Evolutionary conservation across 53 echinoderm and acorn worm species (phyloP).

Genomic region (Holothuria scabra): DNA sequence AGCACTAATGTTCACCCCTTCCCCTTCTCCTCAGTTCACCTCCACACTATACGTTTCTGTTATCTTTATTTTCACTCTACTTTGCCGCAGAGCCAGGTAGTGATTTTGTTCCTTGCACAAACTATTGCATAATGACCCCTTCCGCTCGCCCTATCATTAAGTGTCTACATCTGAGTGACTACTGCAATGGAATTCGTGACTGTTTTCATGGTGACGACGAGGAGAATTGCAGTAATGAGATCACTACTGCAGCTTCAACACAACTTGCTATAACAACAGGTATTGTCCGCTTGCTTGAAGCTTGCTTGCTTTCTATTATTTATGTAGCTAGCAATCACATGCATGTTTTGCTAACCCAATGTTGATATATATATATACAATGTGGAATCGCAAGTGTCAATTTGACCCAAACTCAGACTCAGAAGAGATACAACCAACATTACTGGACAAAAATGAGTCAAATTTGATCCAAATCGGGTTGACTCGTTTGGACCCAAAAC

Average conservation of each 20-base stretch:
- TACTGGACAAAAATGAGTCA: too few relatives aligned
- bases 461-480: too few relatives aligned
- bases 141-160: background rate
- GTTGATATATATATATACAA: too few relatives aligned
- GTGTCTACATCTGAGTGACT: background rate
- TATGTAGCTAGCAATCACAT: background rate
- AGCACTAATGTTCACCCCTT: too few relatives aligned
- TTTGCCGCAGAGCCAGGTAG: background rate
- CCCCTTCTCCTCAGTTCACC: too few relatives aligned
- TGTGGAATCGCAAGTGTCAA: too few relatives aligned
- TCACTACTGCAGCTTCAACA: background rate
- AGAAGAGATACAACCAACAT: too few relatives aligned
- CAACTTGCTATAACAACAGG: conserved; percentile 1
- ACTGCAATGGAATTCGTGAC: background rate
- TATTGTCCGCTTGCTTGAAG: background rate
- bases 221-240: background rate
- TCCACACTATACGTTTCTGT: too few relatives aligned
- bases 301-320: background rate
- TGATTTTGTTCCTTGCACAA: background rate
- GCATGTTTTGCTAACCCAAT: background rate
- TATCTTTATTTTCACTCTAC: background rate
- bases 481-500: too few relatives aligned
- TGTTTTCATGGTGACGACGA: background rate
- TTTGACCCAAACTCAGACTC: too few relatives aligned
- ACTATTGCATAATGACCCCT: background rate